These are phyloP conservation scores for Chelon labrosus DNA, from an alignment of 2,797 vertebrate genomes.

Conservation along the genomic window DNA sequence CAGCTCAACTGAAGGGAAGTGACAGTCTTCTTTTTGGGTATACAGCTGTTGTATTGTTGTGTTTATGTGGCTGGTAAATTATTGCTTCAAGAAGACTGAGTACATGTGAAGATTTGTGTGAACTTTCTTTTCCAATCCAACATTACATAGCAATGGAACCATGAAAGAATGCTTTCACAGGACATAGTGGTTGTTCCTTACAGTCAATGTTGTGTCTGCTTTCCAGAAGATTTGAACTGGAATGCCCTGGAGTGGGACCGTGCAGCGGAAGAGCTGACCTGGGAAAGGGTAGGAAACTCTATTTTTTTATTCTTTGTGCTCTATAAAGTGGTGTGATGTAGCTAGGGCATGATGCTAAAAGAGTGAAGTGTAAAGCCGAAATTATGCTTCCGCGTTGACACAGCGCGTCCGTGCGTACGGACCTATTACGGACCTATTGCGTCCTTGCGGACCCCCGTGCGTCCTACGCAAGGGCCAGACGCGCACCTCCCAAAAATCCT, in stretches of 20 bases:
- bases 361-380: constrained; percentile 3
- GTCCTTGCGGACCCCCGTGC: no score
- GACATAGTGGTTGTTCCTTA: not conserved
- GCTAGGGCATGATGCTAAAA: not conserved
- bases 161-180: not conserved
- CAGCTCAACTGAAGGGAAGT: not conserved
- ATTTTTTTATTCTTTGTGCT: not conserved
- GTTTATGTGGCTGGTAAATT: not conserved
- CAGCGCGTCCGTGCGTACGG: no score
- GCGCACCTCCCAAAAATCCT: no score
- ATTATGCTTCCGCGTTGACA: no score
- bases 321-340: not conserved
- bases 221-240: constrained; percentile 97
- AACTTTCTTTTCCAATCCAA: not conserved
- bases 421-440: no score
- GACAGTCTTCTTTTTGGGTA: not conserved
- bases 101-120: not conserved
- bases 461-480: no score
- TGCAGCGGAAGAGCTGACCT: constrained; percentile 97
- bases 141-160: no score
- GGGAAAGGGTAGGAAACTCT: constrained; percentile 91
- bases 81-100: no score
- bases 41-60: not conserved
- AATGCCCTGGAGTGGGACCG: constrained; percentile 98
- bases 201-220: not conserved